Percentiles rank a stretch among this genome's conserved stretches.
phyloP scores from a whole-genome alignment of 64 coral and sea anemone species.

The Montipora capricornis region DNA sequence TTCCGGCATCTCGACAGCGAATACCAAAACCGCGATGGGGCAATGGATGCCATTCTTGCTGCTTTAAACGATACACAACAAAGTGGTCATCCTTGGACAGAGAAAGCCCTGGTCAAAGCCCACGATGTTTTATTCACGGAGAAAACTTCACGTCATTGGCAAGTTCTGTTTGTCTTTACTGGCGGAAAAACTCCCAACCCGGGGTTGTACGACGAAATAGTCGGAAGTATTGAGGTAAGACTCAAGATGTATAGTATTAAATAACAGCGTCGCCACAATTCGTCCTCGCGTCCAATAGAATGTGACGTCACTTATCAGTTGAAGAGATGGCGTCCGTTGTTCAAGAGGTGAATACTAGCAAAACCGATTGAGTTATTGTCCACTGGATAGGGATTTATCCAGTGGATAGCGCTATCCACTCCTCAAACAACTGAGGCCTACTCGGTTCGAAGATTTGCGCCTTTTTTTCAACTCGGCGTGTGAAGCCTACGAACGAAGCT shows the following conservation, averaged over 20 bases:
- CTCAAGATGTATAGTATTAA: not conserved
- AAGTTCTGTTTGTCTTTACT: not conserved
- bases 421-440: no score
- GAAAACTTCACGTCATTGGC: not conserved
- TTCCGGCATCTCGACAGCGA: not conserved
- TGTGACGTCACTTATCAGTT: no score
- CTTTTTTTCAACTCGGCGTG: no score
- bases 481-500: no score
- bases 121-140: not conserved
- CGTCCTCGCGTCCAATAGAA: no score
- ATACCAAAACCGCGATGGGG: not conserved
- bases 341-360: no score
- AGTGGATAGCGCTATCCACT: no score
- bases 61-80: not conserved
- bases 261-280: no score
- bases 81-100: not conserved
- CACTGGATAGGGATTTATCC: no score
- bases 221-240: not conserved
- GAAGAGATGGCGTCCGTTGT: no score
- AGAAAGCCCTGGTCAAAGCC: not conserved
- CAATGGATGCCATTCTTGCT: not conserved
- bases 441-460: no score
- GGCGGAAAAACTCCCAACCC: not conserved
- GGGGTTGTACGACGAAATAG: not conserved
- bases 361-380: no score